phyloP scores from a whole-genome alignment of 92 coral and sea anemone genomes.

The Zoanthus sociatus region DNA sequence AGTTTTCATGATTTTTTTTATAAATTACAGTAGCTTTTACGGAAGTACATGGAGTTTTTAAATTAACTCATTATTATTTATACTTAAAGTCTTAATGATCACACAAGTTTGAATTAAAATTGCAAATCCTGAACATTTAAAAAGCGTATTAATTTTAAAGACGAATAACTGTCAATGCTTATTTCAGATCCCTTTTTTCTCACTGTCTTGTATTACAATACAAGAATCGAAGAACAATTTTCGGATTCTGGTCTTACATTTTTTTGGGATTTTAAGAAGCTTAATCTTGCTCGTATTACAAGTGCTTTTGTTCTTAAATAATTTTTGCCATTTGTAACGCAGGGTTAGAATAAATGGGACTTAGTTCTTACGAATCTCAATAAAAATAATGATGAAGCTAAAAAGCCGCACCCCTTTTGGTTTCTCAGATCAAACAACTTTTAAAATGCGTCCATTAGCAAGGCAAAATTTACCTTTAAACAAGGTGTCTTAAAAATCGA shows the following conservation, averaged over 20 bases:
- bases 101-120: too few relatives aligned
- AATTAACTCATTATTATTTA: too few relatives aligned
- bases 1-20: too few relatives aligned
- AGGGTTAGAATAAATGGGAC: neutral
- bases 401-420: neutral
- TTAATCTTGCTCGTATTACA: neutral
- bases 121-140: too few relatives aligned
- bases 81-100: too few relatives aligned
- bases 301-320: too few relatives aligned
- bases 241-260: neutral
- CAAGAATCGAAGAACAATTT: neutral
- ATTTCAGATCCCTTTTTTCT: too few relatives aligned
- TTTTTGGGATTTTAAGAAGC: neutral
- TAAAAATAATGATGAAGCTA: constrained; percentile 31
- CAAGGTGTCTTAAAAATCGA: constrained; percentile 25
- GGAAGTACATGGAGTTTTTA: too few relatives aligned
- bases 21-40: too few relatives aligned
- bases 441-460: constrained; percentile 1
- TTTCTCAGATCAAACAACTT: neutral
- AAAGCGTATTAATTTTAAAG: too few relatives aligned
- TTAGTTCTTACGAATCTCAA: neutral
- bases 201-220: too few relatives aligned
- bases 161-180: too few relatives aligned
- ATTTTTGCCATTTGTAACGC: neutral
- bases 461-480: constrained; percentile 9